Evolutionary conservation across 2,113 vertebrate genomes (phyloP).

Genomic region (Cavia porcellus): DNA sequence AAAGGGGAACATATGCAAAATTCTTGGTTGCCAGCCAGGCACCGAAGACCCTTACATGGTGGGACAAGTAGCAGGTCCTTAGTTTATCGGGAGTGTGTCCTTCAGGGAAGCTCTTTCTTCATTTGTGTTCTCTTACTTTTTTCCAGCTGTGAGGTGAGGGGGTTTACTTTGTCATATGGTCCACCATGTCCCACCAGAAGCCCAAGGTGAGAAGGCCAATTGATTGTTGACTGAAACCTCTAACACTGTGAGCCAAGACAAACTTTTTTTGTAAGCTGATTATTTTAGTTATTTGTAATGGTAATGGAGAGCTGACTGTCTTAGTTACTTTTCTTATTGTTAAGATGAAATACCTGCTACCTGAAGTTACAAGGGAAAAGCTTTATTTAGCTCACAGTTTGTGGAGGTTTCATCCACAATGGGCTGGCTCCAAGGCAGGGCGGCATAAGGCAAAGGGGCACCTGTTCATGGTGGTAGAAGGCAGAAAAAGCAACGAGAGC

Average conservation of each 20-base stretch:
- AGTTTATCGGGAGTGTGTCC: not conserved
- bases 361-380: no score
- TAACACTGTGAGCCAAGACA: not conserved
- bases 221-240: not conserved
- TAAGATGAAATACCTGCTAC: no score
- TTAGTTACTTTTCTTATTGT: no score
- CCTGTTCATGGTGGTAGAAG: no score
- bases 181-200: not conserved
- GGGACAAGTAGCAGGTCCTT: not conserved
- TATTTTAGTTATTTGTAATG: not conserved
- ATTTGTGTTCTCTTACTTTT: not conserved
- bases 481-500: no score
- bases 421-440: no score
- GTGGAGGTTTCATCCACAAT: no score
- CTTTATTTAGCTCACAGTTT: no score
- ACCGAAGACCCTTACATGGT: not conserved
- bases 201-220: not conserved
- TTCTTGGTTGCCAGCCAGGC: not conserved
- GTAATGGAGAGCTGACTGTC: not conserved
- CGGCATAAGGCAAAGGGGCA: no score
- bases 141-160: not conserved
- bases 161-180: not conserved
- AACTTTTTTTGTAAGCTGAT: not conserved
- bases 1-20: not conserved
- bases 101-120: not conserved